Conservation (phyloP, 1,140 invertebrate genomes). For the Alviniconcha marisindica region DNA sequence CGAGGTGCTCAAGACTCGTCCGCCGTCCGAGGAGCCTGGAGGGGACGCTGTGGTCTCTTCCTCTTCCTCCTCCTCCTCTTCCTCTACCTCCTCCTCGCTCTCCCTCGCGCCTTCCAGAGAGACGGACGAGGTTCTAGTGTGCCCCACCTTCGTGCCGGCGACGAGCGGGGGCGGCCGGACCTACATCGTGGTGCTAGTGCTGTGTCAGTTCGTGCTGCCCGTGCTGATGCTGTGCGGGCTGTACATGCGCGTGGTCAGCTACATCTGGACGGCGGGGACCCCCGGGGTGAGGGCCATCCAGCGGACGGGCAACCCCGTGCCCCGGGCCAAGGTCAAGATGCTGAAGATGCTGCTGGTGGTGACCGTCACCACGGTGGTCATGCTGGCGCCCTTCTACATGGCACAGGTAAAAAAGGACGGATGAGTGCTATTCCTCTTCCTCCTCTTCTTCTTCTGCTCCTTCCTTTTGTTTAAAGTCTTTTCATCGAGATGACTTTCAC, state of each 20-base stretch:
- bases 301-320: constrained; percentile 62
- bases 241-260: constrained; percentile 54
- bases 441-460: too few relatives aligned
- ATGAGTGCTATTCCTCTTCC: background rate
- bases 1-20: constrained; percentile 10
- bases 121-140: constrained; percentile 21
- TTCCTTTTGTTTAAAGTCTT: background rate
- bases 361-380: constrained; percentile 43
- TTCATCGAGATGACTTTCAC: background rate
- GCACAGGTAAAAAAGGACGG: constrained; percentile 29
- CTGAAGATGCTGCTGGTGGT: constrained; percentile 65
- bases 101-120: background rate
- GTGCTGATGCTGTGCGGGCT: constrained; percentile 44
- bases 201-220: constrained; percentile 54
- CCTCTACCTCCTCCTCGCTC: background rate
- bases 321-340: constrained; percentile 69
- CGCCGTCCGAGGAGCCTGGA: background rate
- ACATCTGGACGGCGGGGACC: constrained; percentile 57
- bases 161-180: constrained; percentile 30
- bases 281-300: constrained; percentile 50
- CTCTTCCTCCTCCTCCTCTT: background rate
- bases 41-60: background rate
- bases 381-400: constrained; percentile 53
- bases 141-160: constrained; percentile 54
- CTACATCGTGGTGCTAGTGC: constrained; percentile 50